Percentiles rank a stretch among this genome's conserved stretches.
These are phyloP conservation scores for Drosophila fuyamai DNA, from an alignment of 1,140 invertebrate genomes.

Conservation along the genomic window DNA sequence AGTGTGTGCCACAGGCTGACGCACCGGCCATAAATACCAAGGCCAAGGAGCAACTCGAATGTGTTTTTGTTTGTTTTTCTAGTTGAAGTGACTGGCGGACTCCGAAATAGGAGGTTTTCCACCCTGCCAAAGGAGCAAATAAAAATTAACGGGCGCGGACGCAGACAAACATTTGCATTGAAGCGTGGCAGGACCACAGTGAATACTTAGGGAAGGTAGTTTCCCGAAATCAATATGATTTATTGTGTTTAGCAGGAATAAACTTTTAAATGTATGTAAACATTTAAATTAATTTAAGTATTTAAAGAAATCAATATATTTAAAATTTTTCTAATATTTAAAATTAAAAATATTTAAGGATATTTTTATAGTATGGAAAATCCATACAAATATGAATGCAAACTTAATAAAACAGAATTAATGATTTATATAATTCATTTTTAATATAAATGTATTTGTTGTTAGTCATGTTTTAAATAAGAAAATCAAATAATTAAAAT, in stretches of 20 bases:
- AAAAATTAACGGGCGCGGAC: slow-evolving; percentile 53
- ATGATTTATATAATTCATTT: too few relatives aligned
- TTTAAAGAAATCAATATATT: too few relatives aligned
- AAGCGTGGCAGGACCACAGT: slow-evolving; percentile 23
- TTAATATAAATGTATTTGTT: too few relatives aligned
- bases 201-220: slow-evolving; percentile 1
- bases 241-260: neutral
- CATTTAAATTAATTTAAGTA: too few relatives aligned
- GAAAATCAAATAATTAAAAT: too few relatives aligned
- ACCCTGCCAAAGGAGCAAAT: slow-evolving; percentile 32
- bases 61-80: slow-evolving; percentile 71
- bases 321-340: too few relatives aligned
- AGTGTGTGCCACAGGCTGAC: slow-evolving; percentile 64
- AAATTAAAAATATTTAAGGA: too few relatives aligned
- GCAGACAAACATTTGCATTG: slow-evolving; percentile 69
- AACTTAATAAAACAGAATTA: too few relatives aligned
- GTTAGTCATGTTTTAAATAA: too few relatives aligned
- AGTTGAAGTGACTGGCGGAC: slow-evolving; percentile 39
- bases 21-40: slow-evolving; percentile 71
- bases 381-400: too few relatives aligned
- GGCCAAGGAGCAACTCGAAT: slow-evolving; percentile 72
- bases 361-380: too few relatives aligned
- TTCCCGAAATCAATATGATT: neutral
- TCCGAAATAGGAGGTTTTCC: slow-evolving; percentile 16
- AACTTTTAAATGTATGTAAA: too few relatives aligned